Evolutionary conservation across 1,140 invertebrate genomes (phyloP), one percentile per base, ranked within the genome.

Genomic region (Saxidomus purpurata): DNA sequence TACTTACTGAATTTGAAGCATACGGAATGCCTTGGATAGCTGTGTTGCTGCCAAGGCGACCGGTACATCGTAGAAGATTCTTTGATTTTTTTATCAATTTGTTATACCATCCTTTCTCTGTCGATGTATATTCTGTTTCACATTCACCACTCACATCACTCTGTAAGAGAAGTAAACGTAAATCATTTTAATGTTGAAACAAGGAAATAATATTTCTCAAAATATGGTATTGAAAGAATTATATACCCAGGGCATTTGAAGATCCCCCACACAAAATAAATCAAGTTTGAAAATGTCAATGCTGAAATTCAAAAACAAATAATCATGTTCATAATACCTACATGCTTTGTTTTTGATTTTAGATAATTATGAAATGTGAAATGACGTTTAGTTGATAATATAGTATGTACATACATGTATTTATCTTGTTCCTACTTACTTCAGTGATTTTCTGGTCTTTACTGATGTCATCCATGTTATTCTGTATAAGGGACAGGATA

Each of bases 121-220:
- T 95, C 0, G 98, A 96, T 31, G 96, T 95, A 94, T 99, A 99
- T 28, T 97, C 96, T 0, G 98, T 98, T 22, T 97, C 96, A 92
- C 98, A 99, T 40, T 97, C 97, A 4, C 98, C 98, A 81, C 98
- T 97, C 0, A 99, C 97, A 94, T 99, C 98, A 90, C 97, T 97
- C 97, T 98, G 94, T 34, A 90, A 94, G 90, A 91, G 28, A n/a
- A n/a, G n/a, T n/a, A 91, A 38, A n/a, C 49, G 38, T 77, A 17
- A 11, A 22, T 47, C 2, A 22, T 34, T 9, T 43, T 34, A 80
- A 55, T 55, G 52, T 61, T 15, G 59, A 34, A 28, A 2, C 2
- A 19, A 17, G 1, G 11, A 6, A 31, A 19, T 82, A 28, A 9
- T n/a, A 0, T 59, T 3, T 11, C 61, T 11, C n/a, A 9, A 67